Percentiles rank a stretch among this genome's conserved stretches.
Conservation (phyloP, 2,797 vertebrate genomes). For the Oryzias dopingdopingensis region DNA sequence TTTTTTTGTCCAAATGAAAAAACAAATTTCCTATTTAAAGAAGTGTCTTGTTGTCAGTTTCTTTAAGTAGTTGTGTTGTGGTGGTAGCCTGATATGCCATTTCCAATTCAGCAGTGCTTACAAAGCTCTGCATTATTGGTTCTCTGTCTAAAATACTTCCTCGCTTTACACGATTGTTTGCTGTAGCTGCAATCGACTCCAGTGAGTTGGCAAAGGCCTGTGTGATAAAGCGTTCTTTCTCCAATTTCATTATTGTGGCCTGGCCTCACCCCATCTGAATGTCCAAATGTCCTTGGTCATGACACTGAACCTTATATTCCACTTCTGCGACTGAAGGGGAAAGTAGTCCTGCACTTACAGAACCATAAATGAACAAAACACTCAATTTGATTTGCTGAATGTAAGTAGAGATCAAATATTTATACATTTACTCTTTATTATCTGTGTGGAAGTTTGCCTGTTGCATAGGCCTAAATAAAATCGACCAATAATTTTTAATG, state of each 20-base stretch:
- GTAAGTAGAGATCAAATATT: too few relatives aligned
- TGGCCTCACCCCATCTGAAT: not conserved
- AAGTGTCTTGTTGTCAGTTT: not conserved
- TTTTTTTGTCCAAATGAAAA: too few relatives aligned
- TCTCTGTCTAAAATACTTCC: conserved; percentile 3
- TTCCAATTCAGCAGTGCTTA: conserved; percentile 4
- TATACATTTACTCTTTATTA: too few relatives aligned
- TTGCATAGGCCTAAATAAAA: too few relatives aligned
- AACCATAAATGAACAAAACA: too few relatives aligned
- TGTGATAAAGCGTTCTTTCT: not conserved
- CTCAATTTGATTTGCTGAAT: too few relatives aligned
- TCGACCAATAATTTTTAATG: too few relatives aligned
- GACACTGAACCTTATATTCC: not conserved
- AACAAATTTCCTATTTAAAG: too few relatives aligned
- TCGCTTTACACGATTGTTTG: not conserved
- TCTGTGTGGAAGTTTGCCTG: too few relatives aligned
- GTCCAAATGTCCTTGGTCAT: not conserved
- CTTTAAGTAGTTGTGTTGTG: not conserved
- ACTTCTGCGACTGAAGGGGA: not conserved
- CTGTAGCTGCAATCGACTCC: not conserved
- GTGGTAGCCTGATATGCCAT: not conserved
- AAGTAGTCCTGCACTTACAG: not conserved
- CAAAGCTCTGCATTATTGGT: not conserved
- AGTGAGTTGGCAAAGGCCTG: not conserved
- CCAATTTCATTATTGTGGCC: not conserved